phyloP scores from a whole-genome alignment of 2,113 vertebrate genomes.

The Oncorhynchus tshawytscha region DNA sequence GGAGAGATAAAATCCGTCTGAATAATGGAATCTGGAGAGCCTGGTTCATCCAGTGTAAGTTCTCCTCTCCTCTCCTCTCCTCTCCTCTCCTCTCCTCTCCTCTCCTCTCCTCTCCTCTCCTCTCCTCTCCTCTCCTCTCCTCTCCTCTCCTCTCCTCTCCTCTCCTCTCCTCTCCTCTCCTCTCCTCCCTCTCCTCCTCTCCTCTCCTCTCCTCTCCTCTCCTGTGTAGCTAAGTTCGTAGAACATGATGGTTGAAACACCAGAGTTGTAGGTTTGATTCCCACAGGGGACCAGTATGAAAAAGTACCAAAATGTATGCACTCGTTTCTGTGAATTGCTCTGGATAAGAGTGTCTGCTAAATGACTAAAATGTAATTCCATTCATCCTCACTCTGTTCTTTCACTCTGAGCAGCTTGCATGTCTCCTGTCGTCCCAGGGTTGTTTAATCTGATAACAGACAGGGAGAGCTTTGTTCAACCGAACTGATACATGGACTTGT shows the following conservation, averaged over 20 bases:
- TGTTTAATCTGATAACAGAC: conserved; percentile 3
- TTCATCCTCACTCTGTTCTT: not conserved
- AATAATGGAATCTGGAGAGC: conserved; percentile 99
- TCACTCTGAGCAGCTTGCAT: not conserved
- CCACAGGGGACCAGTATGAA: no score
- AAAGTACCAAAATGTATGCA: no score
- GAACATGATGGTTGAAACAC: not conserved
- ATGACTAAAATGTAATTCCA: no score
- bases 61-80: not conserved
- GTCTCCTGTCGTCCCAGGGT: not conserved
- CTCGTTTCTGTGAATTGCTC: no score
- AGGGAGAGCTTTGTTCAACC: not conserved
- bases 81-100: no score
- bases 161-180: not conserved
- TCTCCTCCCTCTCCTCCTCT: no score
- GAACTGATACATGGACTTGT: not conserved
- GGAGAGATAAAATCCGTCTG: conserved; percentile 95
- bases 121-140: no score
- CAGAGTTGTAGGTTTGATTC: no score
- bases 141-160: no score
- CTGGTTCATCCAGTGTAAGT: conserved; percentile 98
- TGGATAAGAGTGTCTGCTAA: no score
- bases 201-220: no score
- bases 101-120: no score
- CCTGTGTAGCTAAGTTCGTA: not conserved